Evolutionary conservation across 1,140 invertebrate species (phyloP), one percentile per base, ranked within the genome.

Genomic region (Littorina saxatilis): DNA sequence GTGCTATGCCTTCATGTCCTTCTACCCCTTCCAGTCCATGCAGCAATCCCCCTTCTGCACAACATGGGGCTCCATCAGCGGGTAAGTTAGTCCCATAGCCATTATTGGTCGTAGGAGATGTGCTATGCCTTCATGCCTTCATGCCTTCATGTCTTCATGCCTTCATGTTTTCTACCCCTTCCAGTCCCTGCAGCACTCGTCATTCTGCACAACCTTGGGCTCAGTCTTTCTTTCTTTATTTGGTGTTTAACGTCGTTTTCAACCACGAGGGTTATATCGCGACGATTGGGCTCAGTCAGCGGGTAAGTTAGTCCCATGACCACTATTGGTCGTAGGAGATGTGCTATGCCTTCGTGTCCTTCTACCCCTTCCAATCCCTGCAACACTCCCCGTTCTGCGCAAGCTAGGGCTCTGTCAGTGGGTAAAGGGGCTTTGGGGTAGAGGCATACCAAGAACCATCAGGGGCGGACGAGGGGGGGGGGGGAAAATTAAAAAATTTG

Each of bases 271-370:
- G n/a, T n/a, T n/a, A n/a, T n/a, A n/a, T n/a, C n/a, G n/a, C n/a
- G n/a, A n/a, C n/a, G n/a, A n/a, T n/a, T n/a, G n/a, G n/a, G n/a
- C n/a, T n/a, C n/a, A n/a, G n/a, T n/a, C n/a, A n/a, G n/a, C n/a
- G n/a, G n/a, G n/a, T n/a, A n/a, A n/a, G n/a, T n/a, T n/a, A n/a
- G n/a, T n/a, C n/a, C n/a, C n/a, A n/a, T n/a, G n/a, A n/a, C n/a
- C n/a, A n/a, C n/a, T n/a, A n/a, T n/a, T n/a, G n/a, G n/a, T n/a
- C n/a, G n/a, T n/a, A 55, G 11, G 75, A 78, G 17, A 78, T 78
- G 75, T 78, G 75, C 52, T 78, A 27, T 27, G 75, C 13, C 55
- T 78, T 78, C 52, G 7, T 78, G 5, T 52, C 5, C 15, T 78
- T 27, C 52, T 78, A 78, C 52, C 75, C 75, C 13, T 39, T 47